Evolutionary conservation across 2,888 invertebrate species (phyloP), one percentile per base, ranked within the genome.

Genomic region (Limnephilus marmoratus): DNA sequence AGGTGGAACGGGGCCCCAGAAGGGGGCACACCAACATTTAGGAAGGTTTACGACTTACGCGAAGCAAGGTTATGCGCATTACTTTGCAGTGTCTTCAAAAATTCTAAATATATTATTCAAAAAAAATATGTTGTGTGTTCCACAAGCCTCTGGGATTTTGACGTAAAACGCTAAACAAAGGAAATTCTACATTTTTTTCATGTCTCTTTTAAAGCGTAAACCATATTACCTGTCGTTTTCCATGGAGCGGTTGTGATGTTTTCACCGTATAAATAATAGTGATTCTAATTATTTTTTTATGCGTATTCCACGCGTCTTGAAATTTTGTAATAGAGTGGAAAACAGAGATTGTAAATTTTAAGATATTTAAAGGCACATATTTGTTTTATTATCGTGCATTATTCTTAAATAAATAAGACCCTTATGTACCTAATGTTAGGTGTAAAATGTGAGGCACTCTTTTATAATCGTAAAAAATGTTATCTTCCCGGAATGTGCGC

Each of bases 21-120:
- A 9, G 82, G 31, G 49, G 80, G 49, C 81, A 83, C 29, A 29
- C 53, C 45, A 82, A 34, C 82, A 82, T 82, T 82, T 34, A 34
- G 85, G 45, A 41, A 92, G 92, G 81, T 93, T 93, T 93, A 93
- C 93, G 93, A 93, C 93, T 88, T 93, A 91, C 90, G 92, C 90
- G 91, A 91, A 90, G 90, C 93, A 91, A 93, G 93, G 93, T 93
- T 93, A 92, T 93, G 90, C 88, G 91, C 91, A 92, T 93, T 92
- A 93, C 92, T 91, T 90, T 92, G 89, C 92, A 92, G 92, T 82
- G 92, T 90, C 90, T 87, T 80, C 24, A 68, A 68, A 68, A 68
- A 68, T 68, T 68, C 68, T 68, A 24, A 68, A 68, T 68, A 68
- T 68, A 68, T 68, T 68, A 68, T 68, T 68, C 24, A 68, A 68